These are phyloP conservation scores for Armadillidium nasatum DNA, from an alignment of 1,140 invertebrate genomes.

Conservation along the genomic window DNA sequence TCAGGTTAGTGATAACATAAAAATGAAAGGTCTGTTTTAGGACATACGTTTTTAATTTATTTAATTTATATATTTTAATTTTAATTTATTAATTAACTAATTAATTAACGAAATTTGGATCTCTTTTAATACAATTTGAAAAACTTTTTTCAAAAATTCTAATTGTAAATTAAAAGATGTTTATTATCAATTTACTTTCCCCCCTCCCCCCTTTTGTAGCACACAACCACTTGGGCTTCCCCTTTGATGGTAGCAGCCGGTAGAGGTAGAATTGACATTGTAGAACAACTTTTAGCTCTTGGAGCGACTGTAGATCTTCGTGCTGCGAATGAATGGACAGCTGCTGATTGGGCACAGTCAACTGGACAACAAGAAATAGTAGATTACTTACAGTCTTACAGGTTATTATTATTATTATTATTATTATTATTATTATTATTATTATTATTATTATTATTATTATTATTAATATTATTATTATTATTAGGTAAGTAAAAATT, in stretches of 20 bases:
- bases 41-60: too few relatives aligned
- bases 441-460: conserved; percentile 7
- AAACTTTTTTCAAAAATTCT: background rate
- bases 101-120: too few relatives aligned
- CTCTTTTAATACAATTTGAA: background rate
- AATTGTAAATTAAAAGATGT: background rate
- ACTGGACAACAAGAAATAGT: conserved; percentile 59
- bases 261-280: conserved; percentile 60
- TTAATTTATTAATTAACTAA: too few relatives aligned
- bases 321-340: conserved; percentile 66
- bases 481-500: too few relatives aligned
- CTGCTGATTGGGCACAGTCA: conserved; percentile 66
- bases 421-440: background rate
- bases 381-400: conserved; percentile 54
- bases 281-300: conserved; percentile 63
- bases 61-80: too few relatives aligned
- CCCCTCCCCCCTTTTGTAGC: conserved; percentile 49
- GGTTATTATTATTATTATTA: conserved; percentile 45
- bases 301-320: conserved; percentile 64
- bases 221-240: conserved; percentile 64
- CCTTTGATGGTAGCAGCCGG: conserved; percentile 71
- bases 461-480: too few relatives aligned
- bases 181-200: background rate
- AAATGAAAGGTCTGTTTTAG: too few relatives aligned
- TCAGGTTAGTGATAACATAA: conserved; percentile 47